These are phyloP conservation scores for Sebastes fasciatus DNA, from an alignment of 2,113 vertebrate species.

Conservation along the genomic window DNA sequence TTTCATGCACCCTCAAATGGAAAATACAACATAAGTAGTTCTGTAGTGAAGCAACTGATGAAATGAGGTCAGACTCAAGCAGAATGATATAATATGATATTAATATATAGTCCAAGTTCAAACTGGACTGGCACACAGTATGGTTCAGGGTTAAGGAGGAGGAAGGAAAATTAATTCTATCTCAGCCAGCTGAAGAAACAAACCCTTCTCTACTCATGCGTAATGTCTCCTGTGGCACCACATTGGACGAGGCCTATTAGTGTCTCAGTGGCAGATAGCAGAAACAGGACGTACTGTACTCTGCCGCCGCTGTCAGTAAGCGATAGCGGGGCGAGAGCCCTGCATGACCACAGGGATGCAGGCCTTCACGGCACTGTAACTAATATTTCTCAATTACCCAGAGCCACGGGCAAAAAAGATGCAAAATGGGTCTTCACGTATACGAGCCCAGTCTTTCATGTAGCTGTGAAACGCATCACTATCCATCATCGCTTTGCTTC, in stretches of 20 bases:
- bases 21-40: not conserved
- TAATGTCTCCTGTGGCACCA: conserved; percentile 3
- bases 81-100: not conserved
- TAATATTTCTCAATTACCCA: conserved; percentile 69
- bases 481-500: conserved; percentile 41
- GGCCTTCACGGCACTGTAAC: conserved; percentile 48
- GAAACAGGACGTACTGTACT: conserved; percentile 13
- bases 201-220: not conserved
- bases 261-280: not conserved
- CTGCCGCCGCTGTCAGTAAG: conserved; percentile 35
- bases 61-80: not conserved
- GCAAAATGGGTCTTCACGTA: conserved; percentile 35
- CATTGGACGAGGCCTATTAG: not conserved
- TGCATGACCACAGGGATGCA: conserved; percentile 40
- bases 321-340: conserved; percentile 29
- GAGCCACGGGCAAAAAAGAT: conserved; percentile 41
- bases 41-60: not conserved
- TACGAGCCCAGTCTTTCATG: conserved; percentile 24
- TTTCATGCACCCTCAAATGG: too few species aligned
- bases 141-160: too few species aligned
- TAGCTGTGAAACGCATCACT: conserved; percentile 27
- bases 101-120: not conserved
- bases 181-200: not conserved
- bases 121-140: too few species aligned
- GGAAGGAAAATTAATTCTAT: too few species aligned